These are phyloP conservation scores for Coluber constrictor DNA, from an alignment of 2,797 vertebrate genomes.

Conservation along the genomic window DNA sequence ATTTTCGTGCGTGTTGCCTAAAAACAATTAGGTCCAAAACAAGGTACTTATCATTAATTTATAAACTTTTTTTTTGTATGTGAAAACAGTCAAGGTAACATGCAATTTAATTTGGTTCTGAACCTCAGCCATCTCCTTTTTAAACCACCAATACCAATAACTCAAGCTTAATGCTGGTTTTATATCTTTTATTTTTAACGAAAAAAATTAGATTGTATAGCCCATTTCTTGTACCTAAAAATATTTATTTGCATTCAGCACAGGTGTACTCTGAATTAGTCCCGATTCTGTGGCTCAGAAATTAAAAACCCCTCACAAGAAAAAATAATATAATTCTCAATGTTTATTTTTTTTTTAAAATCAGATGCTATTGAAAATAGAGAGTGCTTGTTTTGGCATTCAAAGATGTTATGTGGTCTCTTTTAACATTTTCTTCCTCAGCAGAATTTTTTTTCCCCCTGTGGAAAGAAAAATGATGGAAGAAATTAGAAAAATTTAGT, in stretches of 20 bases:
- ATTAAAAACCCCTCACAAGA: background rate
- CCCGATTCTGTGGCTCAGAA: conserved; percentile 21
- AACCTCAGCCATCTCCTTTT: background rate
- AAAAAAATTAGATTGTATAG: background rate
- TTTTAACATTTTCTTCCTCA: background rate
- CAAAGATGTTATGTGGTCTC: background rate
- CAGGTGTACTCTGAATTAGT: background rate
- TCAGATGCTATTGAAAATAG: background rate
- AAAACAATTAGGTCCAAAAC: background rate
- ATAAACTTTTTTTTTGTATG: background rate
- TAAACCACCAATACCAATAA: background rate
- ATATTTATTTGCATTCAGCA: background rate
- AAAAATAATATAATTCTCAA: background rate
- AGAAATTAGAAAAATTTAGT: background rate
- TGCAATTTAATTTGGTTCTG: background rate
- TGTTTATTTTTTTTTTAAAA: background rate
- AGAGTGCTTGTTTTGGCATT: background rate
- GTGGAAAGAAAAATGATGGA: background rate
- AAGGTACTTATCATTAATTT: background rate
- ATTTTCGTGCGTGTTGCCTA: background rate
- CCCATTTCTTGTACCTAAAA: background rate
- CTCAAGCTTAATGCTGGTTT: background rate
- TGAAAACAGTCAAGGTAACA: background rate
- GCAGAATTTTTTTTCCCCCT: background rate
- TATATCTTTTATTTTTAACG: background rate